Base-by-base conservation (phyloP, 2,888 invertebrate species). In the Leucophenga montana region DNA sequence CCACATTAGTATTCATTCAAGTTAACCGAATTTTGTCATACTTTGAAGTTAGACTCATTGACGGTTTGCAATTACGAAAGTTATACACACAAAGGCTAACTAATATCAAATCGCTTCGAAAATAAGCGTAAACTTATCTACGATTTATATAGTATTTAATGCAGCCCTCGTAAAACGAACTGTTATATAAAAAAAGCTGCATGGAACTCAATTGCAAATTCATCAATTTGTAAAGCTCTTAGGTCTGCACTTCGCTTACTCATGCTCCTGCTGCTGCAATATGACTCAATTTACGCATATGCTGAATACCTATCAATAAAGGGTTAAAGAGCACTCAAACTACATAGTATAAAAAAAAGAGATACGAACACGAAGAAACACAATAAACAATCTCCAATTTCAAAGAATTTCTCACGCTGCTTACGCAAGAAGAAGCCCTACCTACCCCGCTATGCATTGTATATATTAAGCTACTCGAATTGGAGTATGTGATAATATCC, bases 361-460 rank as follows among this genome's bases (percentile, higher is more conserved):
- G 66, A 27, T 53, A 20, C 14, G n/a, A 53, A 8, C 18, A 44
- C 50, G 22, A 13, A n/a, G 33, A 31, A 27, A 48, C 33, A 27
- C 61, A 69, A 77, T 78, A 77, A 75, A 79, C 83, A 78, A 78
- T 78, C 84, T 82, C 80, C 71, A 76, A 82, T 81, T 82, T 83
- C 83, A 81, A 83, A 82, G 83, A 79, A 82, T 79, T 82, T 82
- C 82, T 79, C 82, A 82, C 82, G 82, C 83, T 82, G 80, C 82
- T 82, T 83, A 83, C 75, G 71, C 66, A 39, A 39, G 39, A 39
- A 39, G 39, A 39, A 39, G 39, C 39, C 39, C 39, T 39, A 39
- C 3, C 39, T 39, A 39, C 39, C 39, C 56, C 27, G 14, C 56
- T n/a, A n/a, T 54, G 20, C 54, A 18, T 59, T 59, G 6, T 59